phyloP scores from a whole-genome alignment of 2,888 invertebrate species.

The Oconnorella tubifera region DNA sequence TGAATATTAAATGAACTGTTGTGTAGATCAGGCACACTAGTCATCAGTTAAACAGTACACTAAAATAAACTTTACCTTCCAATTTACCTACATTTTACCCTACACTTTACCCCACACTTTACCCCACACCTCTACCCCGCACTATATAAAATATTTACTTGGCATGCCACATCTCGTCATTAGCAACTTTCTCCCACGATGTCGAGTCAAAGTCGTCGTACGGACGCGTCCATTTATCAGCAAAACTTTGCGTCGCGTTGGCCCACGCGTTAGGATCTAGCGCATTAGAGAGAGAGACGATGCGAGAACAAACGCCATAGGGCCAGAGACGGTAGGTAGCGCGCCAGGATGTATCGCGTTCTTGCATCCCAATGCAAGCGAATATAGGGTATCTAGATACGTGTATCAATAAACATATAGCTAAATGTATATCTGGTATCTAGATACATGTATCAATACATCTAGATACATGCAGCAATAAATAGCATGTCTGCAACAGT shows the following conservation, averaged over 20 bases:
- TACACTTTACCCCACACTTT: too few relatives aligned
- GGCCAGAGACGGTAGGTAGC: conserved; percentile 42
- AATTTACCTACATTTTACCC: too few relatives aligned
- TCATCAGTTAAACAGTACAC: too few relatives aligned
- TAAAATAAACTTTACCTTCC: too few relatives aligned
- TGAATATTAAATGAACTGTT: too few relatives aligned
- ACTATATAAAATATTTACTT: too few relatives aligned
- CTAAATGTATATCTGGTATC: not conserved
- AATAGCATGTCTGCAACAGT: not conserved
- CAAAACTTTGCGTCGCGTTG: conserved; percentile 33
- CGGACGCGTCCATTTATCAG: conserved; percentile 45
- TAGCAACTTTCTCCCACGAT: conserved; percentile 52
- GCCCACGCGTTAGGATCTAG: conserved; percentile 37
- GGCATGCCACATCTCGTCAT: conserved; percentile 53
- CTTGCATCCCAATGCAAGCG: conserved; percentile 52
- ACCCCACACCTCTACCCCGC: too few relatives aligned
- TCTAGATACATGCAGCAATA: not conserved
- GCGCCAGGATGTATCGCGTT: conserved; percentile 46
- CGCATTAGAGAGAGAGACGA: conserved; percentile 35
- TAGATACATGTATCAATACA: not conserved
- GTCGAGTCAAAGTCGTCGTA: conserved; percentile 40
- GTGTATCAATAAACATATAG: not conserved
- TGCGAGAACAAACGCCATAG: conserved; percentile 45
- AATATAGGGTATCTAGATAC: conserved; percentile 38
- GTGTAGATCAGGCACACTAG: too few relatives aligned